These are phyloP conservation scores for Eumerus sabulonum DNA, from an alignment of 2,888 invertebrate species.

Conservation along the genomic window DNA sequence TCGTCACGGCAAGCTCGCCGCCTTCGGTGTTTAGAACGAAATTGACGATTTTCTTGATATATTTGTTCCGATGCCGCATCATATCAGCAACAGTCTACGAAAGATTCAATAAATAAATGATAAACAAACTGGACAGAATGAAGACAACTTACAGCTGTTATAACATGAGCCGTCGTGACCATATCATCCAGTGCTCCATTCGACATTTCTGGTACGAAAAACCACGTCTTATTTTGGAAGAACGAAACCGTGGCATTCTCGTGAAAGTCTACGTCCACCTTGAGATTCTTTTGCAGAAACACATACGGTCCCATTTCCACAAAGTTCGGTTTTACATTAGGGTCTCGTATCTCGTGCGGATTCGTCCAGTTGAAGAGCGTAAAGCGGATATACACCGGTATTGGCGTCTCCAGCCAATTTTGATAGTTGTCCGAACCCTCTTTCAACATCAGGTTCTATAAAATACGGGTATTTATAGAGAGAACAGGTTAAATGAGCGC, in stretches of 20 bases:
- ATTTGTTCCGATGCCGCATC: constrained; percentile 79
- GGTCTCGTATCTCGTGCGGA: constrained; percentile 81
- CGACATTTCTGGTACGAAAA: constrained; percentile 84
- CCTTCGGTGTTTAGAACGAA: constrained; percentile 81
- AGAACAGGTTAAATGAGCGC: background rate
- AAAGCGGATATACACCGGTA: constrained; percentile 89
- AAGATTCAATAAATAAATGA: constrained; percentile 10
- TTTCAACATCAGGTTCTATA: constrained; percentile 83
- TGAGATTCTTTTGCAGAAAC: constrained; percentile 79
- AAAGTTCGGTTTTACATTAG: constrained; percentile 82
- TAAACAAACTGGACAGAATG: background rate
- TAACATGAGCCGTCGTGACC: constrained; percentile 88
- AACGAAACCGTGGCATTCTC: constrained; percentile 88
- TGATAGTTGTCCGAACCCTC: constrained; percentile 83
- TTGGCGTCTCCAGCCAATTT: constrained; percentile 89
- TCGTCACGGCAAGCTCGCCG: constrained; percentile 81
- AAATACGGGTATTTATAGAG: background rate
- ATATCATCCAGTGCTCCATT: constrained; percentile 84
- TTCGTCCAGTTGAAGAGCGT: constrained; percentile 91
- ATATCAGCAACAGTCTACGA: constrained; percentile 83
- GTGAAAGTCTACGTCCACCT: constrained; percentile 82
- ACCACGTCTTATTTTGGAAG: constrained; percentile 87
- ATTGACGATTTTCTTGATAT: constrained; percentile 80
- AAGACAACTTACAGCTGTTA: constrained; percentile 84
- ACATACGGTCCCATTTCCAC: constrained; percentile 83